Percentiles rank a stretch among this genome's conserved stretches.
phyloP scores from a whole-genome alignment of 2,888 invertebrate species.

The Tyria jacobaeae region DNA sequence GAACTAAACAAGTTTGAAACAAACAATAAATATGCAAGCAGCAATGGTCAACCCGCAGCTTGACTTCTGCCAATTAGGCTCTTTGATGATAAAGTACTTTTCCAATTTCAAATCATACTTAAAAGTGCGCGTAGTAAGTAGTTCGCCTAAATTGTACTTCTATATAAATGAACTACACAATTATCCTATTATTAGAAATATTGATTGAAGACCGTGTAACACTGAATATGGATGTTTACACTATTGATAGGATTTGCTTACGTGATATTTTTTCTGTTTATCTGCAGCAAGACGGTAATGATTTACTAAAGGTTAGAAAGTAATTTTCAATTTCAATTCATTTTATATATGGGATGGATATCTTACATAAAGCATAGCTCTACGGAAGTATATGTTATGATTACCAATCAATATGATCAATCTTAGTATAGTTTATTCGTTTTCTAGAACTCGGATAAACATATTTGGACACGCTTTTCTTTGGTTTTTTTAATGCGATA shows the following conservation, averaged over 20 bases:
- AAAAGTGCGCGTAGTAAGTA: neutral
- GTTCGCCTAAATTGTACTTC: neutral
- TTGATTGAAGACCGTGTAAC: neutral
- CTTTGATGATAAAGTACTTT: too few species aligned
- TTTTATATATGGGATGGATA: too few species aligned
- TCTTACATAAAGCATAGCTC: neutral
- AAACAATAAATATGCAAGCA: too few species aligned
- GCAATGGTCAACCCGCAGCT: too few species aligned
- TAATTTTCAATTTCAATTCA: too few species aligned
- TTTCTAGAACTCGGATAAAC: neutral
- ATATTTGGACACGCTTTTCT: neutral
- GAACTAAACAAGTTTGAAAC: neutral
- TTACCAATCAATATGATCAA: neutral
- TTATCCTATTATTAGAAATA: neutral
- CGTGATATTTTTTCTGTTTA: too few species aligned
- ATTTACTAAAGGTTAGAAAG: too few species aligned
- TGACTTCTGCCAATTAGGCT: too few species aligned
- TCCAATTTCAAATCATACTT: neutral
- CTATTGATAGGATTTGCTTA: neutral
- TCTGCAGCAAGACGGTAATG: too few species aligned
- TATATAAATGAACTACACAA: too few species aligned
- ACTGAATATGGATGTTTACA: neutral
- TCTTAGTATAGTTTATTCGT: neutral
- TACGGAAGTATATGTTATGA: neutral
- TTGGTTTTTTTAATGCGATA: too few species aligned